Conservation (phyloP, 2,113 vertebrate species). For the Entosphenus tridentatus region DNA sequence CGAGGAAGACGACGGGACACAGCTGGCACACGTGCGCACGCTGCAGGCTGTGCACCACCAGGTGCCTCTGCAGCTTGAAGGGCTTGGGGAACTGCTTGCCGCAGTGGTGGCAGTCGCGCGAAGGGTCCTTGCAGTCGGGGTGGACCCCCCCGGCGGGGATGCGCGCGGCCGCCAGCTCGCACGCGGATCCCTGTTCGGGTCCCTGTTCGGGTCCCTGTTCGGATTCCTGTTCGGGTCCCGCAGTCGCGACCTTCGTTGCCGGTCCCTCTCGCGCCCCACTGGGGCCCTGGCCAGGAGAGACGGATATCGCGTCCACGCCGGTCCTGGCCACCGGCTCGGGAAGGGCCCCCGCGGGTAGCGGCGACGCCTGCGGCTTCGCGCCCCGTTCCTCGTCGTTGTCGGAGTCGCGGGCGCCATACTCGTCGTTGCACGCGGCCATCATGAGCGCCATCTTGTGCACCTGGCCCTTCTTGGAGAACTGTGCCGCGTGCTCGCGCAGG, state of each 20-base stretch:
- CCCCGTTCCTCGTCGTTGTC: not conserved
- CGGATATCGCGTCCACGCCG: not conserved
- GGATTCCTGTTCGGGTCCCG: not conserved
- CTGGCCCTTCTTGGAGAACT: slow-evolving; percentile 67
- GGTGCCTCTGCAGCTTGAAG: slow-evolving; percentile 85
- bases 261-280: too few relatives aligned
- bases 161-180: not conserved
- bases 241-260: too few relatives aligned
- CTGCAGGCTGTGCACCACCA: slow-evolving; percentile 81
- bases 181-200: not conserved
- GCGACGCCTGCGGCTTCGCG: not conserved
- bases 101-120: slow-evolving; percentile 88
- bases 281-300: too few relatives aligned
- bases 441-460: slow-evolving; percentile 22
- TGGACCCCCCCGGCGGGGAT: slow-evolving; percentile 36
- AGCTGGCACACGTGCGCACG: slow-evolving; percentile 74
- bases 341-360: not conserved
- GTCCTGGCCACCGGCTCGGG: not conserved
- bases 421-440: not conserved
- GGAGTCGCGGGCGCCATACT: not conserved
- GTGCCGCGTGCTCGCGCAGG: slow-evolving; percentile 63
- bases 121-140: slow-evolving; percentile 74
- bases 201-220: not conserved
- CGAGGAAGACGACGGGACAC: slow-evolving; percentile 63
- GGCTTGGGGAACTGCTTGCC: slow-evolving; percentile 94